Conservation (phyloP, 2,113 vertebrate species). For the Vanacampus margaritifer region DNA sequence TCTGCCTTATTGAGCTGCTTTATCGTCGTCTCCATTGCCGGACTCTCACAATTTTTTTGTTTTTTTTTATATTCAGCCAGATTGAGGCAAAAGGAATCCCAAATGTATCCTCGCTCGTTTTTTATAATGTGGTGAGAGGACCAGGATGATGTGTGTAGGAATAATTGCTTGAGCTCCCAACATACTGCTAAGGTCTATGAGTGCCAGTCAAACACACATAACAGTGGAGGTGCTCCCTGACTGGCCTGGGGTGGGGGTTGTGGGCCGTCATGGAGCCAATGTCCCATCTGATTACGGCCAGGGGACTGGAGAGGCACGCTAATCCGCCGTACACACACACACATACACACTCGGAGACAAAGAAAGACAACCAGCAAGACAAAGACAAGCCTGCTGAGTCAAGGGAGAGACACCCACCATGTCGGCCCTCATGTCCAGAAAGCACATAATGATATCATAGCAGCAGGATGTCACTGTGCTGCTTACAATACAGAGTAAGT, state of each 20-base stretch:
- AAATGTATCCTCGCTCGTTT: constrained; percentile 13
- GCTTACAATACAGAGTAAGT: constrained; percentile 20
- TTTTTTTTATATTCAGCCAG: constrained; percentile 19
- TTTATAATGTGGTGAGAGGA: constrained; percentile 13
- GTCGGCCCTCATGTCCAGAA: constrained; percentile 28
- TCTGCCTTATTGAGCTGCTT: constrained; percentile 40
- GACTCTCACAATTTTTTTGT: constrained; percentile 41
- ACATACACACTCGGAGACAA: constrained; percentile 21
- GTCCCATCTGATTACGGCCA: constrained; percentile 73
- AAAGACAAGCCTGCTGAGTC: constrained; percentile 9
- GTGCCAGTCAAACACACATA: constrained; percentile 49
- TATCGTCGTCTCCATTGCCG: constrained; percentile 17
- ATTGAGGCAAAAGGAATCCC: neutral
- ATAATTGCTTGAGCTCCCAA: constrained; percentile 61
- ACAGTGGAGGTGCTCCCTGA: constrained; percentile 54
- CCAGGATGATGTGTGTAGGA: constrained; percentile 46
- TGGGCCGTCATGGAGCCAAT: constrained; percentile 71
- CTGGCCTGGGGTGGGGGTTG: constrained; percentile 58
- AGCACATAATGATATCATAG: constrained; percentile 68
- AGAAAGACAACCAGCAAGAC: constrained; percentile 32
- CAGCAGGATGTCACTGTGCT: constrained; percentile 47
- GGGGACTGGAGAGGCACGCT: constrained; percentile 66
- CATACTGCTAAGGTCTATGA: constrained; percentile 43
- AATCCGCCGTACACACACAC: constrained; percentile 53
- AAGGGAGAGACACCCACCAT: constrained; percentile 19